Evolutionary conservation across 1,140 invertebrate genomes (phyloP).

Genomic region (Teleogryllus occipitalis): DNA sequence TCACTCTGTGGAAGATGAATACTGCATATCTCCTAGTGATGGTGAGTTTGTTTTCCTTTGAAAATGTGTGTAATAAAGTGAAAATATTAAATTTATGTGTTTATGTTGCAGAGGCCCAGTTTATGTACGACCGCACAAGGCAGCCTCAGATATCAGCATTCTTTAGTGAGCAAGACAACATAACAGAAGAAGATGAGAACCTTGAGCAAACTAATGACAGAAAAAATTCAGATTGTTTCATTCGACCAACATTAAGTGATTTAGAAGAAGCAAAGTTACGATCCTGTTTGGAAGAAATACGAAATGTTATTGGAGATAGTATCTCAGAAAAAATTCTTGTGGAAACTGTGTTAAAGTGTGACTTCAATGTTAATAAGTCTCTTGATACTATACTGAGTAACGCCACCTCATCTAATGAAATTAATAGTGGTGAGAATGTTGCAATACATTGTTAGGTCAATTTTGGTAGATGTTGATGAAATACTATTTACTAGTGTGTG

Average conservation of each 20-base stretch:
- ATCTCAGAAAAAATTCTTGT: conserved; percentile 59
- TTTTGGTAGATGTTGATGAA: neutral
- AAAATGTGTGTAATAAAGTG: neutral
- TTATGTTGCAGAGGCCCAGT: conserved; percentile 50
- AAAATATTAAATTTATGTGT: neutral
- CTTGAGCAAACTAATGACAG: neutral
- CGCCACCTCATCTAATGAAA: conserved; percentile 21
- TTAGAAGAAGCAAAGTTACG: conserved; percentile 62
- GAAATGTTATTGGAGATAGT: conserved; percentile 69
- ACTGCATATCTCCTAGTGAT: conserved; percentile 81
- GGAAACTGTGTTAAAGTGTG: conserved; percentile 51
- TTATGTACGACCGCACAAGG: conserved; percentile 70
- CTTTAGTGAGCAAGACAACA: conserved; percentile 57
- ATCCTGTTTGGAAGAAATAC: conserved; percentile 75
- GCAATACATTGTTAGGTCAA: no score
- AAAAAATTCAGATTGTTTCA: conserved; percentile 24
- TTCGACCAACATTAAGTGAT: conserved; percentile 49
- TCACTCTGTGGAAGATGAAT: conserved; percentile 85
- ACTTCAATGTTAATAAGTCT: conserved; percentile 62
- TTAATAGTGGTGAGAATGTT: neutral
- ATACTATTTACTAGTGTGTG: neutral
- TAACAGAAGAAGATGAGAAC: conserved; percentile 59
- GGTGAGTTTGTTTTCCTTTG: conserved; percentile 32
- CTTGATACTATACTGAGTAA: conserved; percentile 60
- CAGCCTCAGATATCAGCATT: conserved; percentile 63